Evolutionary conservation across 1,140 invertebrate species (phyloP), one percentile per base, ranked within the genome.

Genomic region (Zaprionus vittiger): DNA sequence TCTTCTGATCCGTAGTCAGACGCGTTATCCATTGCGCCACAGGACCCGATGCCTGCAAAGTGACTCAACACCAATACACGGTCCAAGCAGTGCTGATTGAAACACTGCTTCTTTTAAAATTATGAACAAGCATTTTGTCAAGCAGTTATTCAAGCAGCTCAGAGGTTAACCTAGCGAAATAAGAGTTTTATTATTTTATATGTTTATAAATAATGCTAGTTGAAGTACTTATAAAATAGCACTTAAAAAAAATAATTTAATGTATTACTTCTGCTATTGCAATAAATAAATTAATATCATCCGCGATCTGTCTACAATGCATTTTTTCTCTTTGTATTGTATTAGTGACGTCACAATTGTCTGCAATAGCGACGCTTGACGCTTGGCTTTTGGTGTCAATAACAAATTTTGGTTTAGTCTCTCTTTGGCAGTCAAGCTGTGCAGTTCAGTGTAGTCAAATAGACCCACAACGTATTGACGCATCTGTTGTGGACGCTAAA

Each of bases 11-110:
- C 94, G 95, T 95, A 95, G 95, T 95, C 95, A 93, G 94, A 95
- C 95, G 95, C 95, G 95, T 95, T 95, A 95, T 95, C 95, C 95
- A 94, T 95, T 95, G 95, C 95, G 95, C 95, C 95, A 95, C 95
- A 94, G 93, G 94, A 94, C 94, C 94, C 37, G 14, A 9, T n/a
- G 5, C 1, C 5, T 17, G 0, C 2, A 0, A 1, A 2, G 0
- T 22, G n/a, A 4, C 20, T 31, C 15, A n/a, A 34, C 2, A 11
- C 15, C 6, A 9, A 24, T 38, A 12, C 52, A 55, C 5, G 17
- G n/a, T 5, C 20, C 4, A 70, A 70, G 44, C 47, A 47, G n/a
- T 47, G 2, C 7, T 7, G 0, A 41, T 2, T 41, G 6, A n/a
- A 6, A n/a, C 38, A 17, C 7, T 47, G 41, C 41, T 47, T 17